phyloP scores from a whole-genome alignment of 2,888 invertebrate species.

The Stegophylla sp. region DNA sequence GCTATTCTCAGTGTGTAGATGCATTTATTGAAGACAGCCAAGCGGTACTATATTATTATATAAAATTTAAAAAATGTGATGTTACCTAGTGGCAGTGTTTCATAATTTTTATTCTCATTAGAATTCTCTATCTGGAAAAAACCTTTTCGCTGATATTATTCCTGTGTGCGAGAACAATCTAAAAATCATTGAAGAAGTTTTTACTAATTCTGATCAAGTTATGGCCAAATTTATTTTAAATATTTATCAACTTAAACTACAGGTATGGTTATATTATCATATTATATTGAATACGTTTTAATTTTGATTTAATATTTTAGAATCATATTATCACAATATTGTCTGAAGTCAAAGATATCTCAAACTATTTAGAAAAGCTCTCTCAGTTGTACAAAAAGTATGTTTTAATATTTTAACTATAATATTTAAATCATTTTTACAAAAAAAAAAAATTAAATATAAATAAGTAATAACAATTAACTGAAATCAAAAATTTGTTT shows the following conservation, averaged over 20 bases:
- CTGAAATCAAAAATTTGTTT: constrained; percentile 41
- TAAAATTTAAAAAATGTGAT: too few species aligned
- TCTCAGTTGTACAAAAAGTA: constrained; percentile 90
- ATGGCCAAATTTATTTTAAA: constrained; percentile 97
- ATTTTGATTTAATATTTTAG: constrained; percentile 63
- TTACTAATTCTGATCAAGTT: constrained; percentile 93
- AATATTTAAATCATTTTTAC: neutral
- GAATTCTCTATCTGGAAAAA: constrained; percentile 84
- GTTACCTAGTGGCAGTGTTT: neutral
- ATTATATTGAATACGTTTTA: constrained; percentile 23
- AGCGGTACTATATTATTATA: constrained; percentile 71
- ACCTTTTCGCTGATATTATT: constrained; percentile 88
- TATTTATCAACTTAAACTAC: constrained; percentile 88
- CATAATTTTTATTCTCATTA: constrained; percentile 65
- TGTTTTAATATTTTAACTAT: constrained; percentile 60
- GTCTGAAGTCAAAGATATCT: constrained; percentile 78
- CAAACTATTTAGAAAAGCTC: constrained; percentile 86
- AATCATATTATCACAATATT: constrained; percentile 84
- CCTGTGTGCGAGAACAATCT: constrained; percentile 88
- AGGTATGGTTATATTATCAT: constrained; percentile 64
- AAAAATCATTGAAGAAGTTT: constrained; percentile 83
- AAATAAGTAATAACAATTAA: constrained; percentile 10
- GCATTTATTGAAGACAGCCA: constrained; percentile 97
- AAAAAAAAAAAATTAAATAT: constrained; percentile 25
- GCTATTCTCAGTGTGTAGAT: constrained; percentile 94